Percentiles rank a stretch among this genome's conserved stretches.
Evolutionary conservation across 1,140 invertebrate species (phyloP).

Genomic region (Propsilocerus akamusi): DNA sequence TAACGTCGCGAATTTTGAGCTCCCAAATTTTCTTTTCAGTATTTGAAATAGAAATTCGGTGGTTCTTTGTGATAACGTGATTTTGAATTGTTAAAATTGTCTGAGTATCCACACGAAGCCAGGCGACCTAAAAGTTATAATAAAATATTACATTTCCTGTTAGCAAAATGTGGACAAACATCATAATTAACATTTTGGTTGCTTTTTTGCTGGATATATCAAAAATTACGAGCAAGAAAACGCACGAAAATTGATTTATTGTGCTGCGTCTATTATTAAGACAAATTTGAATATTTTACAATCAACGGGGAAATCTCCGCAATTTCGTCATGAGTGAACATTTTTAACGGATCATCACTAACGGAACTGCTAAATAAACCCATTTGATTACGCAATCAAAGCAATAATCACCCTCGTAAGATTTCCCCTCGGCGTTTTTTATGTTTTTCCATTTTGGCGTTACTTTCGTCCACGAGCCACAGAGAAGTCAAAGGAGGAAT

Average conservation of each 20-base stretch:
- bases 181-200: background rate
- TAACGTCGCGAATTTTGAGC: slow-evolving; percentile 63
- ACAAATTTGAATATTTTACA: background rate
- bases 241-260: background rate
- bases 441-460: too few relatives aligned
- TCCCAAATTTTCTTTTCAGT: slow-evolving; percentile 68
- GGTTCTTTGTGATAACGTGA: slow-evolving; percentile 77
- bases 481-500: too few relatives aligned
- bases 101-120: slow-evolving; percentile 76
- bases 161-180: background rate
- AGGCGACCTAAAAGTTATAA: slow-evolving; percentile 48
- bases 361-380: too few relatives aligned
- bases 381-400: too few relatives aligned
- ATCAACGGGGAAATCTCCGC: too few relatives aligned
- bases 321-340: too few relatives aligned
- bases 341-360: too few relatives aligned
- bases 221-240: background rate
- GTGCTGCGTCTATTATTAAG: background rate
- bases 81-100: slow-evolving; percentile 78
- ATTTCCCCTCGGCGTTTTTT: too few relatives aligned
- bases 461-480: too few relatives aligned
- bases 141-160: background rate
- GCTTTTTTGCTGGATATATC: too few relatives aligned
- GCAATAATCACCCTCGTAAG: too few relatives aligned
- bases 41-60: slow-evolving; percentile 61